Conservation (phyloP, 2,888 invertebrate genomes). For the Nasonia oneida region DNA sequence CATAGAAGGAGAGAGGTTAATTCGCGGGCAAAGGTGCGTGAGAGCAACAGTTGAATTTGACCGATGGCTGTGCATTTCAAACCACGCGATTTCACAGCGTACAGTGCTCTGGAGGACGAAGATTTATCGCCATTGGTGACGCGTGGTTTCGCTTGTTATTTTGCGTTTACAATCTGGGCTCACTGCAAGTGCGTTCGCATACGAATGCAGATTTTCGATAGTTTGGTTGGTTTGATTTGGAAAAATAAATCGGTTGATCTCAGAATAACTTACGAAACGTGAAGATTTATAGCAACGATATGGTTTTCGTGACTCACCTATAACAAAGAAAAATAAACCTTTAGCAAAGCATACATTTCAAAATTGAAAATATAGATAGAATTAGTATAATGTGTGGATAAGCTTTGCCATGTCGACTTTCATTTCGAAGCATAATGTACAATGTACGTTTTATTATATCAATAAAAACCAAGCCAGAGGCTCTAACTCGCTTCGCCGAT, state of each 20-base stretch:
- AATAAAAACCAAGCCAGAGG: not conserved
- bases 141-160: constrained; percentile 1
- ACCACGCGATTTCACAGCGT: not conserved
- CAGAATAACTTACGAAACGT: constrained; percentile 18
- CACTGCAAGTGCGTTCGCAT: not conserved
- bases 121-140: constrained; percentile 34
- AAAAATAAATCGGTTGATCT: not conserved
- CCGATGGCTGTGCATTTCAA: constrained; percentile 44
- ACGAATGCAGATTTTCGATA: not conserved
- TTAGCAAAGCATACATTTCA: not conserved
- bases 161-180: not conserved
- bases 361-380: not conserved
- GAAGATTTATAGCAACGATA: not conserved
- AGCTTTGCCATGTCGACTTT: not conserved
- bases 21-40: not conserved
- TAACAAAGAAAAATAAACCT: constrained; percentile 36
- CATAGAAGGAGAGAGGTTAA: constrained; percentile 19
- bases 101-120: constrained; percentile 41
- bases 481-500: constrained; percentile 34
- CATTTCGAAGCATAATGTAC: not conserved
- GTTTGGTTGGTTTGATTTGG: not conserved
- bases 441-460: not conserved
- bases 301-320: constrained; percentile 47
- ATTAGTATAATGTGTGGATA: not conserved
- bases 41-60: constrained; percentile 53